Evolutionary conservation across 2,113 vertebrate genomes (phyloP), one percentile per base, ranked within the genome.

Genomic region (Anoplopoma fimbria): DNA sequence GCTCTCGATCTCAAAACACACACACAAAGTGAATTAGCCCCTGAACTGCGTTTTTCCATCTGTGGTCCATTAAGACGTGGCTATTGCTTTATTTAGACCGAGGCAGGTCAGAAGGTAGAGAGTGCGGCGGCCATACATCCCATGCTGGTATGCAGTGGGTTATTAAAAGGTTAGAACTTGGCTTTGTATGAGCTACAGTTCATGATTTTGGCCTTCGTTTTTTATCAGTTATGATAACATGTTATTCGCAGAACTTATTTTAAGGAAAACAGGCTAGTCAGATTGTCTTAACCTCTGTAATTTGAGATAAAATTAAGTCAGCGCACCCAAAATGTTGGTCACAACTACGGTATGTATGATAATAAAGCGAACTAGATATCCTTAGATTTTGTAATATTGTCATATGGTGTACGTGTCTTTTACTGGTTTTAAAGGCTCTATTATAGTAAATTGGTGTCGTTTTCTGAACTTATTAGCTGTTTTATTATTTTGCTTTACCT

Each of bases 31-130:
- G 58, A 88, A 90, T 89, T 87, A 88, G 65, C 71, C 81, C 77
- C 75, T 81, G 82, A 87, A 81, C 87, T 74, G 64, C 57, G 71
- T 80, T 89, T n/a, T 83, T 87, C 87, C 86, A 84, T 85, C 86
- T 85, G 85, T 31, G 79, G 63, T 69, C 78, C 88, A 91, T 90
- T 89, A 87, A 82, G 88, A 91, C 77, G 68, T 58, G 31, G 33
- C 29, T 19, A 38, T 61, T 70, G 86, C 86, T 89, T 86, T 83
- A 81, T 86, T 84, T 79, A 87, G 84, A 84, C 75, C 14, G 72
- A 81, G 40, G 69, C 79, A 80, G 77, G 77, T 87, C 64, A 6
- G 38, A 42, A 86, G 68, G 81, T 55, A 81, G 64, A 51, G 65
- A 72, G 42, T 4, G 25, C 9, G 68, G 69, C 5, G 0, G 47